Conservation (phyloP, 1,140 invertebrate species). For the Grapholita molesta region DNA sequence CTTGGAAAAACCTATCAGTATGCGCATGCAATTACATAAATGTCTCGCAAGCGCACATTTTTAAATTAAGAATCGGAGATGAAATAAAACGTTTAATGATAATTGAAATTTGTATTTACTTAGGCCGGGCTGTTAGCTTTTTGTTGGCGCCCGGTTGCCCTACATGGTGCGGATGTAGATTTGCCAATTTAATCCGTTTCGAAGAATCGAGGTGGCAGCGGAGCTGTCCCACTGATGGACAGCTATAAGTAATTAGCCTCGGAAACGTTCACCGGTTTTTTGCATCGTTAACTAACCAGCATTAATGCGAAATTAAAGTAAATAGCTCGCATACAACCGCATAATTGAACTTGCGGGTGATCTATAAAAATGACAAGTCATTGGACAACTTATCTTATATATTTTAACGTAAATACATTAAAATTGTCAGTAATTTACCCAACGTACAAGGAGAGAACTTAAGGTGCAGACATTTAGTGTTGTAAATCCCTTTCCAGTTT, state of each 20-base stretch:
- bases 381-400: slow-evolving; percentile 1
- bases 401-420: background rate
- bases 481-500: slow-evolving; percentile 49
- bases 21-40: slow-evolving; percentile 69
- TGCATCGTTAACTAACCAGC: slow-evolving; percentile 24
- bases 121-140: slow-evolving; percentile 47
- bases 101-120: slow-evolving; percentile 75
- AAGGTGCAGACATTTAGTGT: slow-evolving; percentile 1
- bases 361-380: slow-evolving; percentile 4
- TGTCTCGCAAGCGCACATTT: slow-evolving; percentile 43
- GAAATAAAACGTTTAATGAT: slow-evolving; percentile 70
- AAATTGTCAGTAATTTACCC: slow-evolving; percentile 41
- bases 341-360: background rate
- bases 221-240: slow-evolving; percentile 41
- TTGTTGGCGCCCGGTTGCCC: slow-evolving; percentile 56
- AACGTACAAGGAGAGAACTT: slow-evolving; percentile 33
- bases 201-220: slow-evolving; percentile 46
- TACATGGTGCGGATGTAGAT: slow-evolving; percentile 60
- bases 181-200: slow-evolving; percentile 65
- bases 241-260: slow-evolving; percentile 42
- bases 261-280: slow-evolving; percentile 38
- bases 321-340: background rate
- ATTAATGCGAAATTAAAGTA: slow-evolving; percentile 11
- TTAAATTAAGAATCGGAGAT: slow-evolving; percentile 60
- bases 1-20: slow-evolving; percentile 69